Conservation (phyloP, 2,888 invertebrate species). For the Sphinx pinastri region DNA sequence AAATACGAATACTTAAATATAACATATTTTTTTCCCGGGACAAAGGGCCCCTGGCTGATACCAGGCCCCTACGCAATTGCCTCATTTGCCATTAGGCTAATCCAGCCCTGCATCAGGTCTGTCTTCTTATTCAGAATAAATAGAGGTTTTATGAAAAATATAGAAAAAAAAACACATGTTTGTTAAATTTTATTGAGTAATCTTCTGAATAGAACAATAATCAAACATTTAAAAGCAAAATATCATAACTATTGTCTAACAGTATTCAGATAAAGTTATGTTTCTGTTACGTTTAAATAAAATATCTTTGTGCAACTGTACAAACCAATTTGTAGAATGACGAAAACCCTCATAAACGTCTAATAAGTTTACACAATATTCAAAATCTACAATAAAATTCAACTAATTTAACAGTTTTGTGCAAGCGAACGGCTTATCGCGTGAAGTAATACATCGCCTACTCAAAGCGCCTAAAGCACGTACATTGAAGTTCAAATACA, state of each 20-base stretch:
- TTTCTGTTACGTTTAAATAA: slow-evolving; percentile 63
- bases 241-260: slow-evolving; percentile 63
- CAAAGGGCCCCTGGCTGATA: too few relatives aligned
- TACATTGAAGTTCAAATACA: slow-evolving; percentile 45
- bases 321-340: slow-evolving; percentile 65
- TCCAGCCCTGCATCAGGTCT: too few relatives aligned
- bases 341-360: slow-evolving; percentile 49
- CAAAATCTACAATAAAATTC: slow-evolving; percentile 37
- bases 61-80: too few relatives aligned
- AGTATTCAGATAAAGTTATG: slow-evolving; percentile 61
- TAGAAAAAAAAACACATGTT: slow-evolving; percentile 33
- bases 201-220: slow-evolving; percentile 69
- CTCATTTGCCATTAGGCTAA: too few relatives aligned
- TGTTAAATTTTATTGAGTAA: slow-evolving; percentile 73
- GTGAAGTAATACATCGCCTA: slow-evolving; percentile 40
- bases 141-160: too few relatives aligned
- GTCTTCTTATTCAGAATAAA: too few relatives aligned
- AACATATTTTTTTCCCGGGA: too few relatives aligned
- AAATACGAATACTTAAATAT: too few relatives aligned
- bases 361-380: slow-evolving; percentile 49
- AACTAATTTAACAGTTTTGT: slow-evolving; percentile 39
- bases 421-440: slow-evolving; percentile 36
- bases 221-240: slow-evolving; percentile 69
- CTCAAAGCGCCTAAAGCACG: slow-evolving; percentile 45
- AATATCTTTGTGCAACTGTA: slow-evolving; percentile 66